A percentile compares a stretch with the other conserved stretches of the same genome.
Evolutionary conservation across 2,113 vertebrate species (phyloP).

Genomic region (Labeo catla): DNA sequence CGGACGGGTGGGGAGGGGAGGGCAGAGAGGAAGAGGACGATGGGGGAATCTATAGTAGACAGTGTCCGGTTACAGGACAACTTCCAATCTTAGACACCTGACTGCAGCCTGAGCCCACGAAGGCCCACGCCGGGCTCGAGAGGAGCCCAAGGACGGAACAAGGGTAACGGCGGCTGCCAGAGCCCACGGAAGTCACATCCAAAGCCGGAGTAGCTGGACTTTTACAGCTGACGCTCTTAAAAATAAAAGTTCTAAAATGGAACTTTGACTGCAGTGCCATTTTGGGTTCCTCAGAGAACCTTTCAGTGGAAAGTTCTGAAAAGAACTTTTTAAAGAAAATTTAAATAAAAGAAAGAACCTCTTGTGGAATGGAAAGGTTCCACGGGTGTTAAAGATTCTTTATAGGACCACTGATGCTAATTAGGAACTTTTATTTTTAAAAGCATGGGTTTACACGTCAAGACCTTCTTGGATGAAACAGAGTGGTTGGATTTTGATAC

Average conservation of each 20-base stretch:
- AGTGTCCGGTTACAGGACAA: conserved; percentile 76
- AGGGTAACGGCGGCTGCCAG: conserved; percentile 64
- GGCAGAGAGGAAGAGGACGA: conserved; percentile 5
- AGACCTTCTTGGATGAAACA: background rate
- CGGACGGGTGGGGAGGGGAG: conserved; percentile 38
- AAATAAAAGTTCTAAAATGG: background rate
- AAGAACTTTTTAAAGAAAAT: background rate
- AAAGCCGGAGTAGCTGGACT: background rate
- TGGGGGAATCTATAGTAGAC: conserved; percentile 63
- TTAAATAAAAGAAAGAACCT: too few relatives aligned
- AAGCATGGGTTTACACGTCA: background rate
- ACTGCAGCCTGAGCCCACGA: conserved; percentile 69
- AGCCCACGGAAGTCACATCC: conserved; percentile 3
- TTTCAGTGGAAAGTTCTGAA: background rate
- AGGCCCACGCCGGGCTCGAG: conserved; percentile 57
- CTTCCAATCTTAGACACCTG: conserved; percentile 78
- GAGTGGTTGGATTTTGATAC: background rate
- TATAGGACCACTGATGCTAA: background rate
- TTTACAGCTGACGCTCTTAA: background rate
- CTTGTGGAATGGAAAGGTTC: too few relatives aligned
- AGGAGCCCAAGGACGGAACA: conserved; percentile 76
- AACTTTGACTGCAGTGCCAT: background rate
- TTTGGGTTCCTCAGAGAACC: background rate
- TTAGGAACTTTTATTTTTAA: background rate
- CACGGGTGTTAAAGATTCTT: background rate